phyloP scores from a whole-genome alignment of 1,140 invertebrate genomes.

The Listronotus oregonensis region DNA sequence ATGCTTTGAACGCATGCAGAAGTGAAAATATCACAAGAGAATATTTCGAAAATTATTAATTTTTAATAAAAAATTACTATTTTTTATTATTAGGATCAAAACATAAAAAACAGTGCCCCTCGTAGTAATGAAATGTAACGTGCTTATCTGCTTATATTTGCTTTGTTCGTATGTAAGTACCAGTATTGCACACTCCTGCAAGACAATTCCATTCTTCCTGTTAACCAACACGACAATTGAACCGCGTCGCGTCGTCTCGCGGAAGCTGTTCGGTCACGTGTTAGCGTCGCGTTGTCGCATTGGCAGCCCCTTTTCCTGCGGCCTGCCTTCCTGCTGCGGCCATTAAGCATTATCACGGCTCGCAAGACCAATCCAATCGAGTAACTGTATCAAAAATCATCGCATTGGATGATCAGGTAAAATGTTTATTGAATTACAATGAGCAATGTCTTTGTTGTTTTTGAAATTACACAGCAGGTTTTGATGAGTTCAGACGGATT shows the following conservation, averaged over 20 bases:
- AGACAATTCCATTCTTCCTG: background rate
- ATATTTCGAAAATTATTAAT: no score
- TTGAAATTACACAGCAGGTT: background rate
- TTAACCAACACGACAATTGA: background rate
- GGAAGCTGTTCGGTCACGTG: conserved; percentile 9
- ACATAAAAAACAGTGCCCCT: no score
- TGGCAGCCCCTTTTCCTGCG: conserved; percentile 21
- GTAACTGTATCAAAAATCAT: conserved; percentile 19
- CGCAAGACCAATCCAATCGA: conserved; percentile 19
- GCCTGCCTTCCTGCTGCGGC: conserved; percentile 29
- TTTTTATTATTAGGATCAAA: no score
- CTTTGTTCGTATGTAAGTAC: no score
- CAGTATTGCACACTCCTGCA: background rate
- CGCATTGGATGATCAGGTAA: conserved; percentile 21
- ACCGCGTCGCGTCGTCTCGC: conserved; percentile 16
- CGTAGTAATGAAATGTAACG: no score
- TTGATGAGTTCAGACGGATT: background rate
- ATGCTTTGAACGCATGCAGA: no score
- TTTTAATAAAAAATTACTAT: no score
- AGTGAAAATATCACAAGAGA: no score
- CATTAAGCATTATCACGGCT: conserved; percentile 27
- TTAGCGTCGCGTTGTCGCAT: conserved; percentile 24
- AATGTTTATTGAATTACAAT: conserved; percentile 34
- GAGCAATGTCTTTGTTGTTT: conserved; percentile 19
- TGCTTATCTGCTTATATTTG: no score